These are phyloP conservation scores for Hemaris fuciformis DNA, from an alignment of 2,888 invertebrate genomes.

Conservation along the genomic window DNA sequence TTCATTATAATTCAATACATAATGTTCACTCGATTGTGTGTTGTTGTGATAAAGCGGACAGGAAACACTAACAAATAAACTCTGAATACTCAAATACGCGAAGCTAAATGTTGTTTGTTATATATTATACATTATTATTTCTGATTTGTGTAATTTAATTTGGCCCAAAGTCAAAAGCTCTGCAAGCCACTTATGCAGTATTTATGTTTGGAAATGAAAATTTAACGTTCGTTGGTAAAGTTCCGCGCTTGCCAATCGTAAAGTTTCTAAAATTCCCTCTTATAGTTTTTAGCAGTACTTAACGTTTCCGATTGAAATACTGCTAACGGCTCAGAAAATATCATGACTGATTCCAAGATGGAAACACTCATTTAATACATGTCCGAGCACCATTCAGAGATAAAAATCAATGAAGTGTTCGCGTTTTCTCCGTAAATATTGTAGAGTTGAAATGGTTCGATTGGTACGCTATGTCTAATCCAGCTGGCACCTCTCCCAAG, in stretches of 20 bases:
- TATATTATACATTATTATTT: neutral
- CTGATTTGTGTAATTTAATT: neutral
- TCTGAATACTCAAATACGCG: neutral
- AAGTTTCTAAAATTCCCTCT: neutral
- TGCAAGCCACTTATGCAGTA: neutral
- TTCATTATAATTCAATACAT: neutral
- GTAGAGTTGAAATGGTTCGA: constrained; percentile 31
- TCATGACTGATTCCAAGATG: neutral
- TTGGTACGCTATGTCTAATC: constrained; percentile 39
- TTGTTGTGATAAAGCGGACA: neutral
- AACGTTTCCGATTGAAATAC: too few relatives aligned
- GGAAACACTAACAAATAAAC: constrained; percentile 2
- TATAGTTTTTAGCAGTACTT: neutral
- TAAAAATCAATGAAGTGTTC: neutral
- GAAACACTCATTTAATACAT: neutral
- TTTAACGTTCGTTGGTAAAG: neutral
- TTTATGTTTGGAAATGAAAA: neutral
- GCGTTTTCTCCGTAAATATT: constrained; percentile 19
- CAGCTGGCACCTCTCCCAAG: constrained; percentile 70
- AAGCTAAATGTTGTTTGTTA: neutral
- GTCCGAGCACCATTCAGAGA: neutral
- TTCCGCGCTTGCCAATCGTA: neutral
- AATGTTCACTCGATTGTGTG: neutral
- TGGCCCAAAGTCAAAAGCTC: neutral
- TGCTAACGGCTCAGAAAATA: neutral